phyloP scores from a whole-genome alignment of 2,113 vertebrate species.

The Apodemus speciosus region DNA sequence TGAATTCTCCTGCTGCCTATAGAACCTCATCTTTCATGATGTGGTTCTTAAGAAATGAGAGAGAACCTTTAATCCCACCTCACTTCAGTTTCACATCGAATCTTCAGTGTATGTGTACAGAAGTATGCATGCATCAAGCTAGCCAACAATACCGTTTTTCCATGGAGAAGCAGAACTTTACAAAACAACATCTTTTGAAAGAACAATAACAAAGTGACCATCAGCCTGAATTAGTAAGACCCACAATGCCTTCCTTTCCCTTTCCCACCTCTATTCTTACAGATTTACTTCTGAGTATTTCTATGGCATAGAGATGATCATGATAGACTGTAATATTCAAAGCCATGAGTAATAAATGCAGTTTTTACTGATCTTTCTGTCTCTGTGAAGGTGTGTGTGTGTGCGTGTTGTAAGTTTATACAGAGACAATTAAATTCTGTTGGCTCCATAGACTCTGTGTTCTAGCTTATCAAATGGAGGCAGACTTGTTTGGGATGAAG shows the following conservation, averaged over 20 bases:
- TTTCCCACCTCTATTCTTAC: neutral
- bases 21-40: neutral
- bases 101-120: neutral
- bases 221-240: neutral
- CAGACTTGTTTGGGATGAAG: neutral
- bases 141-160: neutral
- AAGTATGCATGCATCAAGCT: neutral
- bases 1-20: neutral
- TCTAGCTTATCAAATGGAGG: neutral
- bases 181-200: neutral
- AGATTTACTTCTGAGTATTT: neutral
- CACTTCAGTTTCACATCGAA: neutral
- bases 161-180: neutral
- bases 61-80: neutral
- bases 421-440: neutral
- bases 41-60: neutral
- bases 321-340: neutral
- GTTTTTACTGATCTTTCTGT: neutral
- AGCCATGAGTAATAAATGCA: conserved; percentile 28
- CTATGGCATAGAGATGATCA: neutral
- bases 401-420: neutral
- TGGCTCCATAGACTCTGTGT: conserved; percentile 4
- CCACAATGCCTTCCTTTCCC: neutral
- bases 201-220: neutral
- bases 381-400: neutral